phyloP scores from a whole-genome alignment of 1,140 invertebrate genomes.

The Halesus radiatus region DNA sequence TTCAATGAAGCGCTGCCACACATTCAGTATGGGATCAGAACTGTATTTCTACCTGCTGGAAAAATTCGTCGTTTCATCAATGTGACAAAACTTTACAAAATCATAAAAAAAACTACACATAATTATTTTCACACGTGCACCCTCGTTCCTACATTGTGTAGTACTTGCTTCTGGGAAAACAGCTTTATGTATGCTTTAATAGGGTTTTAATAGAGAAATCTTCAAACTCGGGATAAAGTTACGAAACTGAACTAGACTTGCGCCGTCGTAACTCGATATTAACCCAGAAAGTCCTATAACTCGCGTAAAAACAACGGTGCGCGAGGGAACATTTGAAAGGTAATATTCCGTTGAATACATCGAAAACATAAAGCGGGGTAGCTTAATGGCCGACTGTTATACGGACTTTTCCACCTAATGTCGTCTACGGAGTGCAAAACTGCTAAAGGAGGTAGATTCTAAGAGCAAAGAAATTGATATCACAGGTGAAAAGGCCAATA shows the following conservation, averaged over 20 bases:
- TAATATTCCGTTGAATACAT: constrained; percentile 3
- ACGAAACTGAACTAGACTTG: not conserved
- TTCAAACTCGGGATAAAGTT: not conserved
- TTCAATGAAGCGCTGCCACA: too few species aligned
- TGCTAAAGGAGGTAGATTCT: too few species aligned
- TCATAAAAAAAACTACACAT: too few species aligned
- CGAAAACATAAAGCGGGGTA: not conserved
- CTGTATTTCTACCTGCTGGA: too few species aligned
- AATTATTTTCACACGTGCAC: too few species aligned
- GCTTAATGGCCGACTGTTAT: not conserved
- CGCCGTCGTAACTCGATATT: not conserved
- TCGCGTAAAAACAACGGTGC: constrained; percentile 12
- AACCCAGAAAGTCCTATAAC: constrained; percentile 4
- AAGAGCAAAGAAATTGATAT: too few species aligned
- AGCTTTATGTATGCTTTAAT: not conserved
- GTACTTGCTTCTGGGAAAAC: too few species aligned
- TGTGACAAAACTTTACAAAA: too few species aligned
- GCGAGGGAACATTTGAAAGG: constrained; percentile 14
- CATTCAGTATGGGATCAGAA: too few species aligned
- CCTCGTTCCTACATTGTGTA: too few species aligned
- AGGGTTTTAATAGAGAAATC: not conserved
- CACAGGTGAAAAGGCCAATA: too few species aligned
- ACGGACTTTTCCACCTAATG: not conserved
- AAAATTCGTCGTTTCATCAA: too few species aligned
- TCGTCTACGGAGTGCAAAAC: not conserved